Conservation (phyloP, 2,113 vertebrate species). For the Piliocolobus tephrosceles region DNA sequence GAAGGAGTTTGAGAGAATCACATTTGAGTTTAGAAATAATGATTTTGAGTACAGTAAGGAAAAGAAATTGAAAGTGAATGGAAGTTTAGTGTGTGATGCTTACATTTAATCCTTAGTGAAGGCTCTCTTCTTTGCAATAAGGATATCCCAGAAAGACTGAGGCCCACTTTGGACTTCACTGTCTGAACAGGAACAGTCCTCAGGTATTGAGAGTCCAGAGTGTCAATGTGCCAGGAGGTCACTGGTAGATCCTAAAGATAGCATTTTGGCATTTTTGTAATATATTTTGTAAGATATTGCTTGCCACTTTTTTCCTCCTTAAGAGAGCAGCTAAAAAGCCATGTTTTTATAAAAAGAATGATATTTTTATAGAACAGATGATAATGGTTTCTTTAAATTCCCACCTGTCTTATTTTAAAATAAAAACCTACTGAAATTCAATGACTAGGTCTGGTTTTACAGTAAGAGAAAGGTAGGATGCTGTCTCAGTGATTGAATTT, state of each 20-base stretch:
- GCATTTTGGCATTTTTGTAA: not conserved
- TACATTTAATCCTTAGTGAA: not conserved
- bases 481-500: not conserved
- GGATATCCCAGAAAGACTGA: not conserved
- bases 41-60: not conserved
- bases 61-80: not conserved
- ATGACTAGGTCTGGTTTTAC: not conserved
- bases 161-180: not conserved
- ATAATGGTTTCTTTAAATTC: slow-evolving; percentile 9
- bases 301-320: not conserved
- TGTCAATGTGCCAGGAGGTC: not conserved
- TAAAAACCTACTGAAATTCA: not conserved
- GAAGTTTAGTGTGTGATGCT: not conserved
- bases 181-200: not conserved
- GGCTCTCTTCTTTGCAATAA: not conserved
- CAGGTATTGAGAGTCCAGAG: not conserved
- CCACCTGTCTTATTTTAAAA: not conserved
- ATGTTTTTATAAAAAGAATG: not conserved
- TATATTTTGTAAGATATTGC: not conserved
- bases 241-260: not conserved
- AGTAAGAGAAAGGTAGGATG: not conserved
- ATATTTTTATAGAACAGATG: slow-evolving; percentile 6
- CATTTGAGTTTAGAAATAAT: not conserved
- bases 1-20: not conserved
- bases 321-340: not conserved